Evolutionary conservation across 2,888 invertebrate species (phyloP), one percentile per base, ranked within the genome.

Genomic region (Lamellibrachia columna): DNA sequence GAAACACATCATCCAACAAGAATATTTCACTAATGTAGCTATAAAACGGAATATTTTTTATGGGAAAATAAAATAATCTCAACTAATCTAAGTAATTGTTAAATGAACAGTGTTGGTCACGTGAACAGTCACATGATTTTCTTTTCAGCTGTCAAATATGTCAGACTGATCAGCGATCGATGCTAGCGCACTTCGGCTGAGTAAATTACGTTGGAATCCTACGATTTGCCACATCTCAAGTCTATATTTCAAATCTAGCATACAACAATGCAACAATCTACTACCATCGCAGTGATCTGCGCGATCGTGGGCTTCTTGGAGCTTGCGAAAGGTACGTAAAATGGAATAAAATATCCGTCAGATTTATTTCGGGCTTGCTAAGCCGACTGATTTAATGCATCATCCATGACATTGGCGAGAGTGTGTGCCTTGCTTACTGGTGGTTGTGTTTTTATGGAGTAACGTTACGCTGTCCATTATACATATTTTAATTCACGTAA

Each of bases 101-200:
- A 75, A 75, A 75, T 75, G 15, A 75, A 75, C 75, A 75, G n/a
- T 22, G 75, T 22, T 75, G 75, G 75, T 75, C 75, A 75, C 75
- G 75, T 22, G 75, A 22, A 15, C 22, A 6, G 75, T 75, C 75
- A 75, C 75, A 75, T 75, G 75, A 75, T 75, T 75, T 75, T 15
- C 75, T 75, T 15, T 75, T 75, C 75, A 22, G 75, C 75, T 75
- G 75, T 75, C 75, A 75, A 75, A 75, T 75, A 75, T 75, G 75
- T 75, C 75, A 75, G 75, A 22, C n/a, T 75, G 75, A 75, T 22
- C 22, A 75, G 75, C 75, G 75, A 75, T 75, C 75, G 75, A 75
- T 75, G 75, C n/a, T 75, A n/a, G 75, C 15, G 75, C 75, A 75
- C 75, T 58, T 75, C 75, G 75, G 22, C 22, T 75, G 75, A n/a